phyloP scores from a whole-genome alignment of 2,888 invertebrate species.

The Tetrapedia diversipes region DNA sequence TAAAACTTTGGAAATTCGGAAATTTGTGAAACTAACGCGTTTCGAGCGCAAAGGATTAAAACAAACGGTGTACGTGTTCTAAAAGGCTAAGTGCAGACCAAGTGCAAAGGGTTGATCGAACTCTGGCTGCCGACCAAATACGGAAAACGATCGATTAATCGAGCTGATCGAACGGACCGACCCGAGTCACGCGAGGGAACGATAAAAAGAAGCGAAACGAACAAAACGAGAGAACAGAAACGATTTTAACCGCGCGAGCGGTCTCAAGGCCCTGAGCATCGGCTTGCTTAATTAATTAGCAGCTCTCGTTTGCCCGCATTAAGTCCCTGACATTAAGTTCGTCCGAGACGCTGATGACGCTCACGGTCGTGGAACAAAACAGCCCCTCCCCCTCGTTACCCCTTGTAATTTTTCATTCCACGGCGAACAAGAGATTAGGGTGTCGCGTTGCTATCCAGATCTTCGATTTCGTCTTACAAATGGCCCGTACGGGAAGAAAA shows the following conservation, averaged over 20 bases:
- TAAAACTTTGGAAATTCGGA: too few species aligned
- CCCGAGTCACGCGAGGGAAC: slow-evolving; percentile 5
- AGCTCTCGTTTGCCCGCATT: slow-evolving; percentile 32
- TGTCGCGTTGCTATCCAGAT: slow-evolving; percentile 17
- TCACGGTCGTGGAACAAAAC: background rate
- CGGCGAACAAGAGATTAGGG: background rate
- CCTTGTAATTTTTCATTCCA: slow-evolving; percentile 24
- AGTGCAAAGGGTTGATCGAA: too few species aligned
- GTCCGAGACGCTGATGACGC: background rate
- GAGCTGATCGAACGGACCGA: slow-evolving; percentile 17
- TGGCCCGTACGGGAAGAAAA: background rate
- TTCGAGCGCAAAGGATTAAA: too few species aligned
- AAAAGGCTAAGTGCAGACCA: too few species aligned
- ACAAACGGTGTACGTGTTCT: too few species aligned
- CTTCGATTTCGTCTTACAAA: slow-evolving; percentile 19
- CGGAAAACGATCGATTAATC: background rate
- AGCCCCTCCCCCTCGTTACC: too few species aligned
- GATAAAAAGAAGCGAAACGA: slow-evolving; percentile 9
- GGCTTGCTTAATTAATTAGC: slow-evolving; percentile 59
- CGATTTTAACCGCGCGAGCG: slow-evolving; percentile 33
- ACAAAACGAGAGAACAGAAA: slow-evolving; percentile 28
- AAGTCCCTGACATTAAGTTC: slow-evolving; percentile 49
- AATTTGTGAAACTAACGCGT: too few species aligned
- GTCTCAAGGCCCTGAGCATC: slow-evolving; percentile 45
- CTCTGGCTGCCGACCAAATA: too few species aligned